Evolutionary conservation across 30 jellyfish, hydroid and myxozoan genomes (phyloP), one percentile per base, ranked within the genome.

Genomic region (Chrysaora quinquecirrha): DNA sequence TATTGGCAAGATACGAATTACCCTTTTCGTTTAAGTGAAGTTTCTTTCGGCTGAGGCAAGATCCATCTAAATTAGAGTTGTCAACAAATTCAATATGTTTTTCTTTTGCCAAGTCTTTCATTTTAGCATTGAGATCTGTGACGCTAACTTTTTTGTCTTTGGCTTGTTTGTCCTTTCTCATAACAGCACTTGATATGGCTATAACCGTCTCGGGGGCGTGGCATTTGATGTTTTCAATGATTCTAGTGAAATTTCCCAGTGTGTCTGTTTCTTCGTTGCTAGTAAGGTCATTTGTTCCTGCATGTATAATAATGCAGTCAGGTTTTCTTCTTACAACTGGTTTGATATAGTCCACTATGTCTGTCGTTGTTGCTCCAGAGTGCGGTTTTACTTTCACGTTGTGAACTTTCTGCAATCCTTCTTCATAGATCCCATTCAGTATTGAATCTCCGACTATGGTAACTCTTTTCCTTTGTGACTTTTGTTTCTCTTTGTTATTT

Each of bases 351-450:
- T 76, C 88, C 10, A 76, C 88, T 48, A 64, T 76, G 27, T 76
- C 88, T 28, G 56, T 75, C 30, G 87, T 75, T 75, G 87, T 60
- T 54, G 87, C 87, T 47, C 87, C 77, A 6, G 87, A 60, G 50
- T 75, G 77, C 76, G 76, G 77, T 47, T 75, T 75, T 60, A 75
- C 62, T 75, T 9, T 54, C 60, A 75, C 87, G 67, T 75, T 60
- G 22, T 75, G 87, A 20, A 23, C 77, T 67, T 75, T 75, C 76
- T 75, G 87, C 77, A 75, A 21, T 11, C 87, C 87, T 75, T 75
- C 87, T 50, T 75, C 77, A 23, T 50, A 50, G 78, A 75, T 75
- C 12, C 87, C 87, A 48, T 75, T 75, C 30, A 75, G 76, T 75
- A 50, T 75, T 52, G 68, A 20, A 33, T 75, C 87, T 29, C 87